A percentile compares a stretch with the other conserved stretches of the same genome.
phyloP scores from a whole-genome alignment of 2,113 vertebrate genomes.

The Onychostoma macrolepis region DNA sequence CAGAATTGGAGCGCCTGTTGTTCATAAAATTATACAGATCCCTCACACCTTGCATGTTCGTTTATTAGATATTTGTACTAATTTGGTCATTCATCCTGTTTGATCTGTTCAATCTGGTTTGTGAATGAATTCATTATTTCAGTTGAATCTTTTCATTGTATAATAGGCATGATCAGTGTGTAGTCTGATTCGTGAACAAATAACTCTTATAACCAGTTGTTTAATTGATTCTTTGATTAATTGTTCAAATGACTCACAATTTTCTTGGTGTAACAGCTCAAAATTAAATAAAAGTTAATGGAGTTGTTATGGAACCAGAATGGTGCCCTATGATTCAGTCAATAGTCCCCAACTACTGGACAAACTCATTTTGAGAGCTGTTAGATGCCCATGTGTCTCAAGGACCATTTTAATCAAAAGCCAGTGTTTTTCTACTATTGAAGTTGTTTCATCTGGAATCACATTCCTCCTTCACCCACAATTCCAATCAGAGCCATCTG shows the following conservation, averaged over 20 bases:
- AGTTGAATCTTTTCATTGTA: not conserved
- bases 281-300: not conserved
- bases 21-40: not conserved
- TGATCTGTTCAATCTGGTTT: not conserved
- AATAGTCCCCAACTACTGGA: conserved; percentile 15
- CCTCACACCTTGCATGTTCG: not conserved
- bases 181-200: not conserved
- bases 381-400: conserved; percentile 72
- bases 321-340: conserved; percentile 43
- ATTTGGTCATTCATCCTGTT: not conserved
- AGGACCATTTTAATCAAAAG: conserved; percentile 73
- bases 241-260: not conserved
- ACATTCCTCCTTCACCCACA: conserved; percentile 68
- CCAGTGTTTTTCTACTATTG: conserved; percentile 70
- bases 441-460: conserved; percentile 79
- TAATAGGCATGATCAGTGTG: not conserved
- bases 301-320: not conserved
- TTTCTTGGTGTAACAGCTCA: not conserved
- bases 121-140: not conserved
- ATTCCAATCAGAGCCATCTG: conserved; percentile 59
- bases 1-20: not conserved
- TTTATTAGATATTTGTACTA: not conserved
- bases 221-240: not conserved
- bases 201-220: not conserved
- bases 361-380: conserved; percentile 59